Evolutionary conservation across 2,797 vertebrate genomes (phyloP), one percentile per base, ranked within the genome.

Genomic region (Capromys pilorides): DNA sequence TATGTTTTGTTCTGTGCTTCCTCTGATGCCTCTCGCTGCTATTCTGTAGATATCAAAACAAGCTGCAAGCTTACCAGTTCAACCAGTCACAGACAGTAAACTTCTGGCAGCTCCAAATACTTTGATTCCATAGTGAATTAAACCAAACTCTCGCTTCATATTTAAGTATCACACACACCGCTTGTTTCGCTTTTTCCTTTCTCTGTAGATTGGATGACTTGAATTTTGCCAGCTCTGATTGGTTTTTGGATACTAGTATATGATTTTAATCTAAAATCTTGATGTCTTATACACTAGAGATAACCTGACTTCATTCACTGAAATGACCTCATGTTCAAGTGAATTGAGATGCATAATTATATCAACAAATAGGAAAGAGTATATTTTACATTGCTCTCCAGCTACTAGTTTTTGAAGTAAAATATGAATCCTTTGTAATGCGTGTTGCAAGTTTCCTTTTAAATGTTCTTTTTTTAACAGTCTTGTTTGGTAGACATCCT

Each of bases 391-490:
- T 49, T 85, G 82, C 54, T 86, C 80, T 36, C 78, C 39, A 89
- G 45, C 59, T 84, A 51, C 79, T 49, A 45, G 80, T n/a, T 26
- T 86, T 33, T 77, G 26, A 96, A 54, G 57, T 62, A 59, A 86
- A 95, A 90, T 31, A 2, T 57, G 80, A 91, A 73, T 91, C 36
- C 39, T 86, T 59, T 66, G 36, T 91, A 73, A 66, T 26, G 45
- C 26, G 19, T 69, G 8, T 79, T 85, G 26, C 59, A 82, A 51
- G 10, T 64, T 88, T 91, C 33, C 26, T 89, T 93, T 67, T 80
- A 64, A 66, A 41, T 83, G 24, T 8, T 64, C 45, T 93, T 81
- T 80, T 51, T 80, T 86, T 51, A 93, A 91, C 18, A 96, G 84
- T 92, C 33, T 75, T 88, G n/a, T 24, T 78, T 54, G 49, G 41